Conservation (phyloP, 1,140 invertebrate species). For the Whitmania pigra region DNA sequence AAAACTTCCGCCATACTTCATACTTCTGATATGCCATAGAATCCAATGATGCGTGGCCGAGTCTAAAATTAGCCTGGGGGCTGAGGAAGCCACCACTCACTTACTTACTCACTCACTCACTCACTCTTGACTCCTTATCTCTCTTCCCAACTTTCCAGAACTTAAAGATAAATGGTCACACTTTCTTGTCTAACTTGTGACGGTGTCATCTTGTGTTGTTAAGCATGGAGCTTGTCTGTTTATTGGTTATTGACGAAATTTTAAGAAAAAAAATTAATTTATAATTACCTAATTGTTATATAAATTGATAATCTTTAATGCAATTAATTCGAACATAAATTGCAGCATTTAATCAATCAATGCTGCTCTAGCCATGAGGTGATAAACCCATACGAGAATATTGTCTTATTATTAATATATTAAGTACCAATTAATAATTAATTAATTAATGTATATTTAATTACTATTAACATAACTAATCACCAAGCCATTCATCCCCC, state of each 20-base stretch:
- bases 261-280: not conserved
- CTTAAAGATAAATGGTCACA: not conserved
- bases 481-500: no score
- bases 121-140: not conserved
- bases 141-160: conserved; percentile 7
- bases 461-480: no score
- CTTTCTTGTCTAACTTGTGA: not conserved
- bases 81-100: no score
- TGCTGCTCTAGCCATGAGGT: no score
- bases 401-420: no score
- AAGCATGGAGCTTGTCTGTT: no score
- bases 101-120: not conserved
- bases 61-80: not conserved
- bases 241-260: not conserved
- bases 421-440: no score
- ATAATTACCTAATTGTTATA: not conserved
- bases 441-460: no score
- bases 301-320: no score
- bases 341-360: no score
- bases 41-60: not conserved
- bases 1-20: not conserved
- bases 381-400: no score
- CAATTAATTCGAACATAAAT: no score
- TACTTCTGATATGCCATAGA: not conserved
- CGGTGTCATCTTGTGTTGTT: not conserved